Evolutionary conservation across 1,140 invertebrate species (phyloP), one percentile per base, ranked within the genome.

Genomic region (Solenopsis invicta): DNA sequence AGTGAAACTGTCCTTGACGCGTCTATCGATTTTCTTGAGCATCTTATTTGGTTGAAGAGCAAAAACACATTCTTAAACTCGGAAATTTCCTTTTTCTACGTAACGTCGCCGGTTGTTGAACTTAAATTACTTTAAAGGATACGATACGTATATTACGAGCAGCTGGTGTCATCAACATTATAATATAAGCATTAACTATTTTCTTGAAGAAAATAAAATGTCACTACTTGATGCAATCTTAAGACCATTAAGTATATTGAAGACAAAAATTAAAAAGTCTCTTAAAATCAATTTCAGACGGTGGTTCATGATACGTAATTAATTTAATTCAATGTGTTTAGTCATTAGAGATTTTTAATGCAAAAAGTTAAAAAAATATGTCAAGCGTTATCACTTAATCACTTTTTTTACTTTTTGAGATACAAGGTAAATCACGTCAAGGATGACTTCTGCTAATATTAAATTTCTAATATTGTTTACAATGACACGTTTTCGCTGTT

Each of bases 21-120:
- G 64, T 16, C 21, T 64, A 84, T 87, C 67, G 85, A 87, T 87
- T 87, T 87, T 87, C 78, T 29, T 61, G 34, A 87, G 66, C 34
- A 87, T 77, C 64, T 88, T 69, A 87, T 87, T 88, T 66, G 21
- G 54, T 45, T 48, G 66, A 62, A 54, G 54, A 74, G 80, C 52
- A 72, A 8, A 45, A 48, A 29, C 54, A 34, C 37, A 18, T 75
- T 74, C 41, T 61, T 24, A 61, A 18, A 50, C n/a, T 29, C 24
- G 41, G 4, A 62, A 80, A 71, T 72, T 71, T n/a, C 18, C 13
- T 59, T 59, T 16, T 72, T 21, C 37, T 21, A 41, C n/a, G 18
- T 16, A 41, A 24, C 12, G 18, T 9, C 41, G 29, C 12, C 45
- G 18, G 18, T 50, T 34, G 41, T 59, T 72, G 37, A 72, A 72